Evolutionary conservation across 2,797 vertebrate species (phyloP), one percentile per base, ranked within the genome.

Genomic region (Falco peregrinus): DNA sequence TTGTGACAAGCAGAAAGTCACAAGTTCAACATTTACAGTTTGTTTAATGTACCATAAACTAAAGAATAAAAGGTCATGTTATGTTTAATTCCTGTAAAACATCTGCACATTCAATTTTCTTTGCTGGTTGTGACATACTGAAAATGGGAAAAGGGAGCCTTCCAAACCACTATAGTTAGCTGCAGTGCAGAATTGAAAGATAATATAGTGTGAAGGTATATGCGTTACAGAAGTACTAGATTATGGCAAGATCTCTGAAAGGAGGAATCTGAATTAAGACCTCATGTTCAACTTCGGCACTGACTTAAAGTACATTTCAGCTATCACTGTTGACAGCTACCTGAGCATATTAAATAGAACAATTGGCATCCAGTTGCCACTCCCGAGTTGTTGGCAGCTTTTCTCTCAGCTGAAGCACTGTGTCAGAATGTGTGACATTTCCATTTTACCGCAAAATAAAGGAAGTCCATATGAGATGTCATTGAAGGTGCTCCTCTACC

Each of bases 81-180:
- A 21, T 59, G 24, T 25, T 61, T 73, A n/a, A 29, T 79, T 90
- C 87, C 35, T 71, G 18, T 89, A 77, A 81, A 90, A 57, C 4
- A 47, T 24, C 16, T 54, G 24, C 22, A 39, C 3, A 10, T 63
- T 59, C 39, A 35, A 1, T 51, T 83, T 75, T 89, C 19, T 75
- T 39, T 61, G 13, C 39, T 70, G 19, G 8, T 14, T 37, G 16
- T 53, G 35, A 64, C 14, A 61, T 79, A 65, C 0, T 80, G 39
- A 69, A 96, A 89, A 75, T 24, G 22, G 24, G 33, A 89, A 76
- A 81, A 92, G 16, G 11, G 16, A 79, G 68, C 59, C 11, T 63
- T 61, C 45, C 39, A 51, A 47, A 75, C 13, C 0, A 0, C 29
- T 33, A 2, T 16, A 76, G 18, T 18, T 78, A 28, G 5, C 29